phyloP scores from a whole-genome alignment of 2,113 vertebrate genomes.

The Cryptomyrus ogoouensis region DNA sequence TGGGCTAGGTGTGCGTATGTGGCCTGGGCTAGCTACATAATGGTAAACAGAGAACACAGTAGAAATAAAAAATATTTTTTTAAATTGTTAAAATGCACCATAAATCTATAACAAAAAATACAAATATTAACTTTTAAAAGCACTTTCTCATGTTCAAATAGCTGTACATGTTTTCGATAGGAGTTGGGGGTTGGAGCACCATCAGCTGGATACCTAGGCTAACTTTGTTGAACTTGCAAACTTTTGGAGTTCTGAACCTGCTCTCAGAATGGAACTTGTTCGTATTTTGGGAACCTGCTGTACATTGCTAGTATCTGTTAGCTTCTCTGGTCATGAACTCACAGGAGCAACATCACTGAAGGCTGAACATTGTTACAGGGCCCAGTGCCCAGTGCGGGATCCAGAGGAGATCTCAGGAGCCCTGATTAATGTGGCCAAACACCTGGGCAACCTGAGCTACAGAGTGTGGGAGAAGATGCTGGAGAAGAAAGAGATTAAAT shows the following conservation, averaged over 20 bases:
- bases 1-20: too few species aligned
- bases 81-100: not conserved
- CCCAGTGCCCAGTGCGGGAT: not conserved
- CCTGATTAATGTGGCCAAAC: too few species aligned
- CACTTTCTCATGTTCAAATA: not conserved
- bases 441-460: too few species aligned
- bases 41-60: not conserved
- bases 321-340: not conserved
- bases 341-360: not conserved
- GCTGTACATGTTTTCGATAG: not conserved
- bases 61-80: not conserved
- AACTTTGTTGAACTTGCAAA: not conserved
- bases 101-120: too few species aligned
- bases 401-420: not conserved
- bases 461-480: too few species aligned
- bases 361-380: not conserved
- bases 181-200: not conserved
- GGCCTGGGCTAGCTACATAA: too few species aligned
- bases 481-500: too few species aligned
- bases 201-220: not conserved
- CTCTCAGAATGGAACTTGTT: too few species aligned
- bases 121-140: too few species aligned
- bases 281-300: too few species aligned
- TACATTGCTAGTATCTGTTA: not conserved
- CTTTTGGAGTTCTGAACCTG: too few species aligned